phyloP scores from a whole-genome alignment of 1,140 invertebrate genomes.

The Temnothorax longispinosus region DNA sequence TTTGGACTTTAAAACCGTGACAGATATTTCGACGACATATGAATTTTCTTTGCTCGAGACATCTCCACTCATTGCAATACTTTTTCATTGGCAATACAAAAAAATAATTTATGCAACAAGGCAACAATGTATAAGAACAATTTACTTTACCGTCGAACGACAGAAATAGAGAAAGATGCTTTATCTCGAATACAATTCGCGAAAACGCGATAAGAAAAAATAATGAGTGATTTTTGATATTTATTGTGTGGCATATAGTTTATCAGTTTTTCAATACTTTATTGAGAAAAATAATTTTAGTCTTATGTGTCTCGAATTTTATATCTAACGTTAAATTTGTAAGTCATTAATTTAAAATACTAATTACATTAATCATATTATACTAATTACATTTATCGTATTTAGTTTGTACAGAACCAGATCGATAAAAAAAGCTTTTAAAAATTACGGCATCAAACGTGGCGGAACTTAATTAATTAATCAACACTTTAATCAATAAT shows the following conservation, averaged over 20 bases:
- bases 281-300: not conserved
- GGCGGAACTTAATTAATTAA: not conserved
- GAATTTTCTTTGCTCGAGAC: slow-evolving; percentile 44
- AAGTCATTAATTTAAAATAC: not conserved
- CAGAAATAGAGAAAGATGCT: slow-evolving; percentile 28
- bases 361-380: not conserved
- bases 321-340: not conserved
- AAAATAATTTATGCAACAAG: not conserved
- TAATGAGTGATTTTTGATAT: slow-evolving; percentile 1
- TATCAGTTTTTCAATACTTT: not conserved
- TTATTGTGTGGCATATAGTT: not conserved
- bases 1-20: slow-evolving; percentile 40
- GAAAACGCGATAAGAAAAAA: slow-evolving; percentile 40
- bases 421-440: not conserved
- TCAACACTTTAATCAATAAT: slow-evolving; percentile 9
- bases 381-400: not conserved
- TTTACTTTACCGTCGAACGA: not conserved
- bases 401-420: not conserved
- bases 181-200: slow-evolving; percentile 32
- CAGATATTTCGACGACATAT: slow-evolving; percentile 57
- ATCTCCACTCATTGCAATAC: slow-evolving; percentile 3
- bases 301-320: not conserved
- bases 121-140: not conserved
- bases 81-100: not conserved
- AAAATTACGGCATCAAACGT: not conserved